A percentile compares a stretch with the other conserved stretches of the same genome.
phyloP scores from a whole-genome alignment of 2,113 vertebrate genomes.

The Proterorhinus semilunaris region DNA sequence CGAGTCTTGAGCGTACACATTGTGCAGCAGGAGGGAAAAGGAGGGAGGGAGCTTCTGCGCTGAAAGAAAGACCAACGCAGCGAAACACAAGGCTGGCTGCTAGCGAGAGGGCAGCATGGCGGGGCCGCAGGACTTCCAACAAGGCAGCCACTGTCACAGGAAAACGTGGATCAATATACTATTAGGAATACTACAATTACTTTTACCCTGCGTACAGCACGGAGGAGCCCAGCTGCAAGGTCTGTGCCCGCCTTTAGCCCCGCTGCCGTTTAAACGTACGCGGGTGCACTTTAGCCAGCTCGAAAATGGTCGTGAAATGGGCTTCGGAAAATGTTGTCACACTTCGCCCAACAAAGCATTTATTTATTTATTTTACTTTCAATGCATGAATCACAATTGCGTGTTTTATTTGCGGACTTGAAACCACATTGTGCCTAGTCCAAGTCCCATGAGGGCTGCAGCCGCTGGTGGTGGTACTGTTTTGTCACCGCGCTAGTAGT shows the following conservation, averaged over 20 bases:
- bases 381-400: not conserved
- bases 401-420: not conserved
- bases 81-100: conserved; percentile 59
- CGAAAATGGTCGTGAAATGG: conserved; percentile 27
- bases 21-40: conserved; percentile 18
- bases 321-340: not conserved
- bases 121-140: conserved; percentile 84
- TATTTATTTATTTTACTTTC: not conserved
- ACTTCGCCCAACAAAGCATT: not conserved
- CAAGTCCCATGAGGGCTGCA: not conserved
- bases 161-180: conserved; percentile 87
- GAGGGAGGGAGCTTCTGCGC: conserved; percentile 36
- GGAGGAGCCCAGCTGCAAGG: conserved; percentile 88
- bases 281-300: conserved; percentile 39
- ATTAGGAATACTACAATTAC: conserved; percentile 84
- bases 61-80: conserved; percentile 44
- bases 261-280: not conserved
- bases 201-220: conserved; percentile 82
- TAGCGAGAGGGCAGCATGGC: conserved; percentile 85
- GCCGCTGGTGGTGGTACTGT: conserved; percentile 9
- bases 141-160: conserved; percentile 81
- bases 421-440: not conserved
- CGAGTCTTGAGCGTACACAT: not conserved
- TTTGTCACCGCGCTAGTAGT: conserved; percentile 49
- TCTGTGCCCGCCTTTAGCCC: conserved; percentile 54